Evolutionary conservation across 1,140 invertebrate species (phyloP).

Genomic region (Neoseiulus cucumeris): DNA sequence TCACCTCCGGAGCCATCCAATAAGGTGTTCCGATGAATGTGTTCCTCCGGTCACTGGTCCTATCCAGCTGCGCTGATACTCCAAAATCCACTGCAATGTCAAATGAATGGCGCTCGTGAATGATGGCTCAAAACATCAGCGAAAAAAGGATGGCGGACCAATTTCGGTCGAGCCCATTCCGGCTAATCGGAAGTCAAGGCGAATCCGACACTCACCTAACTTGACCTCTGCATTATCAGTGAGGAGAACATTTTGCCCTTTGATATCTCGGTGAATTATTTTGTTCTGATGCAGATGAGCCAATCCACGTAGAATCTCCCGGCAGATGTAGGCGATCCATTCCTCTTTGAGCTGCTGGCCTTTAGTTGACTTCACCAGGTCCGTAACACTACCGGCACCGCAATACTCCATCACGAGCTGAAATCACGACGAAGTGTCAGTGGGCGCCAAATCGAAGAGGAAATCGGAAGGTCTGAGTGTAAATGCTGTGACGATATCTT

Average conservation of each 20-base stretch:
- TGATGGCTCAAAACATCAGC: too few species aligned
- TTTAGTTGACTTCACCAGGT: constrained; percentile 97
- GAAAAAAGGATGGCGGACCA: too few species aligned
- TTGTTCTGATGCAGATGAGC: constrained; percentile 95
- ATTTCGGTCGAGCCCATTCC: too few species aligned
- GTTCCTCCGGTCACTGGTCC: constrained; percentile 92
- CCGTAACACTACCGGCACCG: constrained; percentile 94
- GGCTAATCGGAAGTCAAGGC: too few species aligned
- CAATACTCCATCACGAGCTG: constrained; percentile 98
- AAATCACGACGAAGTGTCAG: constrained; percentile 16
- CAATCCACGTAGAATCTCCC: constrained; percentile 80
- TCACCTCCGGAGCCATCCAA: constrained; percentile 78
- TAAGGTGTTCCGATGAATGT: constrained; percentile 99
- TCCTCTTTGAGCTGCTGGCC: constrained; percentile 95
- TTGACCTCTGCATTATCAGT: constrained; percentile 99
- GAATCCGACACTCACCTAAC: constrained; percentile 41
- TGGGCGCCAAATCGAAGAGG: background rate
- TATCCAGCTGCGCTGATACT: constrained; percentile 93
- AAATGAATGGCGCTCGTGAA: too few species aligned
- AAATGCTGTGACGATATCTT: background rate
- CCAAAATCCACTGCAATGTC: constrained; percentile 79
- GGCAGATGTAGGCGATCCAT: constrained; percentile 98
- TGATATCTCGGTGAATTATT: constrained; percentile 99
- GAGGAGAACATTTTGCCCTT: constrained; percentile 97
- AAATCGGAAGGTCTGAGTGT: too few species aligned